Base-by-base conservation (phyloP, 1,140 invertebrate species). In the Drosophila watanabei region DNA sequence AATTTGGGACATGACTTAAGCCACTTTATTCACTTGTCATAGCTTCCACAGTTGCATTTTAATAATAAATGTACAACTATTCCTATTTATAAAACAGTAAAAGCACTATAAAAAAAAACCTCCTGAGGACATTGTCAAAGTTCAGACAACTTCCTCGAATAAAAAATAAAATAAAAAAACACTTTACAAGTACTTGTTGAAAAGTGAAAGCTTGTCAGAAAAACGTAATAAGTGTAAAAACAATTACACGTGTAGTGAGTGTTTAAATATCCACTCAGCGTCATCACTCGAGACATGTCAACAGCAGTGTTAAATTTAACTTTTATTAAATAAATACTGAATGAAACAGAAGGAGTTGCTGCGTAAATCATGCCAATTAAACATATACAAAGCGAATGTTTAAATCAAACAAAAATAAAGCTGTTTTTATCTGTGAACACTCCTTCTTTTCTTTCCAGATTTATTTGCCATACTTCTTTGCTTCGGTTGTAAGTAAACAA, bases 201-300 rank as follows among this genome's bases (percentile, higher is more conserved):
- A 73, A 71, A 73, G 70, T 71, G 70, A 73, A 73, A 73, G 68
- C 60, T 75, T 73, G 56, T 62, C 69, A 75, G 13, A 58, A 33
- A 61, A 73, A 51, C 48, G 52, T 56, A 58, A 73, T 62, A 75
- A 73, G 32, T 73, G 45, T 33, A 35, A 71, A 70, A 70, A 58
- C 52, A 72, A 57, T 71, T 71, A 70, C 65, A 56, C 45, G 64
- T 46, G 37, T 57, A 37, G 37, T 37, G 20, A 32, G 46, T 33
- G 64, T 46, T 45, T 45, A 28, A 69, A 37, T 43, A 43, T 56
- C 48, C 37, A 54, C 33, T 48, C 43, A 32, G 35, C 45, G 61
- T 51, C 46, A 52, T 70, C 45, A 30, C 35, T 60, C 13, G 39
- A 46, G 18, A 1, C 58, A n/a, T 49, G 59, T 52, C 18, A 56